phyloP scores from a whole-genome alignment of 2,113 vertebrate species.

The Oenanthe oenanthe region DNA sequence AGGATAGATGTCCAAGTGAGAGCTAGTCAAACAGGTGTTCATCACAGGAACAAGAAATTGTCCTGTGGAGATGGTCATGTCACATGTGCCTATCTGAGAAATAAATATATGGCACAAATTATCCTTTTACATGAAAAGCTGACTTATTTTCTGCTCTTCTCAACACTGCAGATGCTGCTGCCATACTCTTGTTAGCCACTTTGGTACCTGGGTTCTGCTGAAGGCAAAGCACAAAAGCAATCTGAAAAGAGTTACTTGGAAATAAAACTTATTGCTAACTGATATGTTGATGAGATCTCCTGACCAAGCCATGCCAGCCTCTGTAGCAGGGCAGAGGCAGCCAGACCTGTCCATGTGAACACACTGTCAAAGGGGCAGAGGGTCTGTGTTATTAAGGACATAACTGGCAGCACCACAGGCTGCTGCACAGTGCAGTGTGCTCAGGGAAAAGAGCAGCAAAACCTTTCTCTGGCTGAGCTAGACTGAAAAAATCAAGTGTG shows the following conservation, averaged over 20 bases:
- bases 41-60: background rate
- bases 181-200: background rate
- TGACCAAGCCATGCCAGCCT: background rate
- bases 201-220: background rate
- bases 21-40: background rate
- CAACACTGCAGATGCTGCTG: rapidly evolving
- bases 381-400: background rate
- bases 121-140: background rate
- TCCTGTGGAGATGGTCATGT: background rate
- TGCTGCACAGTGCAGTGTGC: background rate
- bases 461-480: background rate
- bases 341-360: background rate
- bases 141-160: background rate
- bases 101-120: background rate
- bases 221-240: background rate
- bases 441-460: background rate
- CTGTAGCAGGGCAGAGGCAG: background rate
- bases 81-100: background rate
- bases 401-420: background rate
- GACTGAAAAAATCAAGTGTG: background rate
- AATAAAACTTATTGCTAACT: background rate
- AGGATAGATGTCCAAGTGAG: background rate
- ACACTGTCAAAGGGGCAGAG: background rate
- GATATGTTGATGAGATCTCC: background rate
- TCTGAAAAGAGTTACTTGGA: background rate